Conservation (phyloP, 2,888 invertebrate species). For the Mesorhabditis spiculigera region DNA sequence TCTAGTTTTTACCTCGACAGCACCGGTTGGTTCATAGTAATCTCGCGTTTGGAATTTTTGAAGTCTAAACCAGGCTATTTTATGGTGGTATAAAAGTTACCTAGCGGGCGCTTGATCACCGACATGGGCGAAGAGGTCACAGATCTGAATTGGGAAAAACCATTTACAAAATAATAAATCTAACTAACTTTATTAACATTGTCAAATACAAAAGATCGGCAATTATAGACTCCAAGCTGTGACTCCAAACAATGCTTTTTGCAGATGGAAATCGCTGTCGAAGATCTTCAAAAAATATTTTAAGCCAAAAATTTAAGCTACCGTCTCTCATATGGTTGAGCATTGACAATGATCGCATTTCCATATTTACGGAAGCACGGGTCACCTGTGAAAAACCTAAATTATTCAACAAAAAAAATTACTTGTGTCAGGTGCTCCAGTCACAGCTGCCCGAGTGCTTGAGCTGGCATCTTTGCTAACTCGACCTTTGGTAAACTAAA, state of each 20-base stretch:
- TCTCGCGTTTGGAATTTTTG: slow-evolving; percentile 56
- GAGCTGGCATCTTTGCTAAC: neutral
- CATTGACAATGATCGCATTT: slow-evolving; percentile 56
- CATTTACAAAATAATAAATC: neutral
- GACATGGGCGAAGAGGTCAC: slow-evolving; percentile 58
- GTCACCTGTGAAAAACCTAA: slow-evolving; percentile 37
- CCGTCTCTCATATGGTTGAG: slow-evolving; percentile 58
- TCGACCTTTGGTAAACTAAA: neutral
- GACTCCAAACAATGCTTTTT: slow-evolving; percentile 52
- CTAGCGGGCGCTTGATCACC: slow-evolving; percentile 50
- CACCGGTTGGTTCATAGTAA: slow-evolving; percentile 53
- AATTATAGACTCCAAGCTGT: slow-evolving; percentile 52
- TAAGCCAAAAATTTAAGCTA: slow-evolving; percentile 13
- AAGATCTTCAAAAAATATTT: slow-evolving; percentile 17
- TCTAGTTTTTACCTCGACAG: slow-evolving; percentile 9
- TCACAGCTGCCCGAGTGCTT: slow-evolving; percentile 31
- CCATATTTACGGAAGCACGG: slow-evolving; percentile 57
- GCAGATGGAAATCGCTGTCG: slow-evolving; percentile 45
- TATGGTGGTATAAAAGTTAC: neutral
- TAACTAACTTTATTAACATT: slow-evolving; percentile 49
- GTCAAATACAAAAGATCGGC: slow-evolving; percentile 58
- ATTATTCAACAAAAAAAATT: slow-evolving; percentile 12
- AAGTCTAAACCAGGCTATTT: slow-evolving; percentile 21
- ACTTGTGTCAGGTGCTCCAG: slow-evolving; percentile 54
- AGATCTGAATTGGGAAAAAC: slow-evolving; percentile 36